Evolutionary conservation across 1,140 invertebrate genomes (phyloP).

Genomic region (Nautilus pompilius): DNA sequence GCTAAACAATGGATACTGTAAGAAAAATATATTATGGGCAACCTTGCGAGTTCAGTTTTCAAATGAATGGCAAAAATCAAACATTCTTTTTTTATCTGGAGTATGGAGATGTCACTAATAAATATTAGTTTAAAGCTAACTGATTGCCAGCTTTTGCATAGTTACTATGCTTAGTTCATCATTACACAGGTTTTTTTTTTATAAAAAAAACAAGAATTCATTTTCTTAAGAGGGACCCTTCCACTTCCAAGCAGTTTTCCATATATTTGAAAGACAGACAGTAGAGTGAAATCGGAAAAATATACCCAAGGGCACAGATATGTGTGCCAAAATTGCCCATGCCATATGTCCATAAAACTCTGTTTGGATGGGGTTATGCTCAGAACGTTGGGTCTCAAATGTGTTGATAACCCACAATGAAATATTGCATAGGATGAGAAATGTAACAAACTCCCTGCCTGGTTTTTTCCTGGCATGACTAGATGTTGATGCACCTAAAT

Average conservation of each 20-base stretch:
- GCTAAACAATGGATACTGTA: too few relatives aligned
- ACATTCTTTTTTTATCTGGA: too few relatives aligned
- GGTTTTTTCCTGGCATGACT: slow-evolving; percentile 90
- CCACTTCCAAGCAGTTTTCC: slow-evolving; percentile 43
- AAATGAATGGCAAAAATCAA: too few relatives aligned
- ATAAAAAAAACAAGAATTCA: too few relatives aligned
- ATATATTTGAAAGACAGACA: slow-evolving; percentile 44
- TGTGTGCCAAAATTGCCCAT: slow-evolving; percentile 40
- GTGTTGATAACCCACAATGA: slow-evolving; percentile 44
- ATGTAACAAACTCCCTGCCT: slow-evolving; percentile 90
- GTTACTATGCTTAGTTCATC: too few relatives aligned
- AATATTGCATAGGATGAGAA: slow-evolving; percentile 85
- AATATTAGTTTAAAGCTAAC: too few relatives aligned
- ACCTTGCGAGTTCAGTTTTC: too few relatives aligned
- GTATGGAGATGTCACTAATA: too few relatives aligned
- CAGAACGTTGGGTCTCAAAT: slow-evolving; percentile 36
- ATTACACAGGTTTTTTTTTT: too few relatives aligned
- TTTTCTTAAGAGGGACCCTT: too few relatives aligned
- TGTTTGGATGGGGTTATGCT: slow-evolving; percentile 34
- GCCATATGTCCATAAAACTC: slow-evolving; percentile 33
- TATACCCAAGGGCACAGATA: slow-evolving; percentile 37
- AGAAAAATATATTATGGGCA: too few relatives aligned
- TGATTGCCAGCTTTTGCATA: too few relatives aligned
- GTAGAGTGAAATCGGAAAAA: slow-evolving; percentile 46
- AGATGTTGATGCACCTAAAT: slow-evolving; percentile 80